Percentiles rank a stretch among this genome's conserved stretches.
Evolutionary conservation across 2,113 vertebrate species (phyloP).

Genomic region (Nipponia nippon): DNA sequence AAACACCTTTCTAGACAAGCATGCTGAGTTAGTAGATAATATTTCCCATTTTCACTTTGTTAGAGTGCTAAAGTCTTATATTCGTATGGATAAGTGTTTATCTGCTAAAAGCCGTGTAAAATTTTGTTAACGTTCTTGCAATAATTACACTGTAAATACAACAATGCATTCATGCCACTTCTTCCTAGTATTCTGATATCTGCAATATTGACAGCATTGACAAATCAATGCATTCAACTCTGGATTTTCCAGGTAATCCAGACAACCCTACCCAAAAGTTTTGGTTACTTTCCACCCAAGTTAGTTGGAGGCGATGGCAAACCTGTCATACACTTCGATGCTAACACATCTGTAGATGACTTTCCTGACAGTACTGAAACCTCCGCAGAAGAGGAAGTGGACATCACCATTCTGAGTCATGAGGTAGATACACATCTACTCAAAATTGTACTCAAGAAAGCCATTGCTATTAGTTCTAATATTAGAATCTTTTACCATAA

Average conservation of each 20-base stretch:
- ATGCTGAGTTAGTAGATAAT: neutral
- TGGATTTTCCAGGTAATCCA: conserved; percentile 78
- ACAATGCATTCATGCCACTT: neutral
- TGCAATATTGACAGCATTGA: neutral
- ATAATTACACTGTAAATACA: neutral
- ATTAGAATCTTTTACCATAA: neutral
- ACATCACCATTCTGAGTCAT: conserved; percentile 82
- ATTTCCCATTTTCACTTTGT: neutral
- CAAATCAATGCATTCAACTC: neutral
- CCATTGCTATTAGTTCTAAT: neutral
- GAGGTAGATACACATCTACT: conserved; percentile 68
- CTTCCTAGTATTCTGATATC: neutral
- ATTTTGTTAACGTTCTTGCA: neutral
- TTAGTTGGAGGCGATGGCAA: conserved; percentile 71
- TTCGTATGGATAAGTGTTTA: neutral
- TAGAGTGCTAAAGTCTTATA: neutral
- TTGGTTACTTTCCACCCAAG: conserved; percentile 67
- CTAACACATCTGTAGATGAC: conserved; percentile 56
- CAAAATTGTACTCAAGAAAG: neutral
- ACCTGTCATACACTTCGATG: conserved; percentile 59
- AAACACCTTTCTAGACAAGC: neutral
- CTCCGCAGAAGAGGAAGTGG: conserved; percentile 78
- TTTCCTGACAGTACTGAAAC: conserved; percentile 62
- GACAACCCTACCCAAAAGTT: conserved; percentile 72
- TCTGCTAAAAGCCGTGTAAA: neutral